Evolutionary conservation across 2,113 vertebrate genomes (phyloP).

Genomic region (Pithys albifrons): DNA sequence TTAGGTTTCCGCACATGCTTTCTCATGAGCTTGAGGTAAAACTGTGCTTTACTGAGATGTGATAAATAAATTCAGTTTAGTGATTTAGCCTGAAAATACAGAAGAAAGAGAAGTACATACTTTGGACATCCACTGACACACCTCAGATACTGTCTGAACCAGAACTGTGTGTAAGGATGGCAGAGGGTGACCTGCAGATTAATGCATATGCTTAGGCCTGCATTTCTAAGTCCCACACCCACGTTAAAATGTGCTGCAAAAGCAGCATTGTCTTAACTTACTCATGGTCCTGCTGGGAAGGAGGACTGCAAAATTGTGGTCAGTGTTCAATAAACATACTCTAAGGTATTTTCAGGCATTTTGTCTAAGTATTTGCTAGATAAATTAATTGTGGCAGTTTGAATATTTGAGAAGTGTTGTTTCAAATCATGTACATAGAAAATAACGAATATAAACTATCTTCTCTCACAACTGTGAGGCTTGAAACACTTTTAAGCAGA

Average conservation of each 20-base stretch:
- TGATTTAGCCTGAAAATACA: neutral
- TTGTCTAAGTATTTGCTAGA: neutral
- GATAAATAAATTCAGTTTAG: neutral
- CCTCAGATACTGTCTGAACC: neutral
- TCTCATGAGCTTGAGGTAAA: neutral
- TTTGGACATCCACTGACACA: neutral
- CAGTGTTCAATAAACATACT: neutral
- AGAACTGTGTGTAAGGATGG: neutral
- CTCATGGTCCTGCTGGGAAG: neutral
- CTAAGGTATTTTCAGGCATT: neutral
- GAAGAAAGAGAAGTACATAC: neutral
- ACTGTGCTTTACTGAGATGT: neutral
- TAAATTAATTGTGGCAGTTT: neutral
- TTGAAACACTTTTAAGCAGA: neutral
- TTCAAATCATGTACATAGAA: neutral
- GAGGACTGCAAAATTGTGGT: neutral
- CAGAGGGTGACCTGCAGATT: neutral
- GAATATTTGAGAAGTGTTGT: neutral
- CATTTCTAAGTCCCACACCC: neutral
- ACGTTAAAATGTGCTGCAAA: neutral
- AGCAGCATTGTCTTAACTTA: neutral
- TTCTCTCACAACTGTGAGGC: neutral
- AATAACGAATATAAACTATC: neutral
- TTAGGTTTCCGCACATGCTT: neutral
- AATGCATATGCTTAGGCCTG: neutral